Conservation (phyloP, 2,113 vertebrate species). For the Symphodus melops region DNA sequence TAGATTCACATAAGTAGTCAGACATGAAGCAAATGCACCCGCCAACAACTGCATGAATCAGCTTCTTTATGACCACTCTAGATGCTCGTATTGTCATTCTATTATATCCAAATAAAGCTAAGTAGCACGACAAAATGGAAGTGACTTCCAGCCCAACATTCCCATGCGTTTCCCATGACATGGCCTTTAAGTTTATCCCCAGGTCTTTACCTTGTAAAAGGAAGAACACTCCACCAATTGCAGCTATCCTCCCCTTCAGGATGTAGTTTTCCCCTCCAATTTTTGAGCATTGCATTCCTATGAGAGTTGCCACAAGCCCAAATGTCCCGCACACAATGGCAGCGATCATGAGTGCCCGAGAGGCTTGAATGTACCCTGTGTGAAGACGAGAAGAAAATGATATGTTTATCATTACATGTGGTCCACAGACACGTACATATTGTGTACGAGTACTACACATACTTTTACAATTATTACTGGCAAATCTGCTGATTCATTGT, state of each 20-base stretch:
- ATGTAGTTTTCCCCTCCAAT: conserved; percentile 80
- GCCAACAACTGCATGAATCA: no score
- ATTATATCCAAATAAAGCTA: no score
- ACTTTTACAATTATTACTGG: no score
- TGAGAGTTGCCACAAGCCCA: conserved; percentile 80
- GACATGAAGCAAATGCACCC: not conserved
- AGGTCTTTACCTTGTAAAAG: conserved; percentile 84
- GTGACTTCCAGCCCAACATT: not conserved
- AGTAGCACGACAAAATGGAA: no score
- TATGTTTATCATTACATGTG: not conserved
- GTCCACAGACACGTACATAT: not conserved
- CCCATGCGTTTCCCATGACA: not conserved
- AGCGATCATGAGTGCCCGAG: conserved; percentile 89
- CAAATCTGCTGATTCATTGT: no score
- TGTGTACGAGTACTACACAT: no score
- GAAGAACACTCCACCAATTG: conserved; percentile 82
- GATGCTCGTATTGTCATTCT: no score
- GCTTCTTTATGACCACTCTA: no score
- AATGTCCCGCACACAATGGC: conserved; percentile 86
- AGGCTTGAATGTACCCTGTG: conserved; percentile 89
- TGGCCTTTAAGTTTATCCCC: not conserved
- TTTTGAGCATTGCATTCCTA: conserved; percentile 88
- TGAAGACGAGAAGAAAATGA: conserved; percentile 5
- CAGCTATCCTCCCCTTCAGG: conserved; percentile 84
- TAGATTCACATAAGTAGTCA: not conserved